phyloP scores from a whole-genome alignment of 2,888 invertebrate genomes.

The Parnassius glacialis region DNA sequence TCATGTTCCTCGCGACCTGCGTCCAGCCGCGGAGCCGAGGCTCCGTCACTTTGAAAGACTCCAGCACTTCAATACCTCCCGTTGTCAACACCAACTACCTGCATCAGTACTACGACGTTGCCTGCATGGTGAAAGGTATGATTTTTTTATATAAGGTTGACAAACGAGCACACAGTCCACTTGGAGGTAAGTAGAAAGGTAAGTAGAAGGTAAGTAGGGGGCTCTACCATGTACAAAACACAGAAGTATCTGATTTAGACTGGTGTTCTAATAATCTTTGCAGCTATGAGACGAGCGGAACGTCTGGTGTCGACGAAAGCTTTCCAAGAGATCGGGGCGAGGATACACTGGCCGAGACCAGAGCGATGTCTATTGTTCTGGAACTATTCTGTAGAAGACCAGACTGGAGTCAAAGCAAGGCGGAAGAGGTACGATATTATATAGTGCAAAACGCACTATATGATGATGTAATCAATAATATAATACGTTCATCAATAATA shows the following conservation, averaged over 20 bases:
- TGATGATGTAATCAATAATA: no score
- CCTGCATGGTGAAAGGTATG: slow-evolving; percentile 82
- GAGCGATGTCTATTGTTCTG: slow-evolving; percentile 81
- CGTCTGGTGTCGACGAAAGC: slow-evolving; percentile 73
- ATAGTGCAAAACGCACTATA: no score
- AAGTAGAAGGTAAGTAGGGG: no score
- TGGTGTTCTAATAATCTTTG: background rate
- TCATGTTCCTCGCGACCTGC: slow-evolving; percentile 84
- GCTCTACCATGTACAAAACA: no score
- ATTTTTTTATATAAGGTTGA: no score
- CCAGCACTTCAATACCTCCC: slow-evolving; percentile 82
- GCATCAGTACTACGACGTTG: slow-evolving; percentile 80
- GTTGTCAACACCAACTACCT: slow-evolving; percentile 89
- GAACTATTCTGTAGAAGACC: slow-evolving; percentile 58
- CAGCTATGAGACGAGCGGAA: slow-evolving; percentile 82
- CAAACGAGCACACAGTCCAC: no score
- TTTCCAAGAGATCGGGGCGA: slow-evolving; percentile 82
- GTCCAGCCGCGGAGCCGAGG: slow-evolving; percentile 88
- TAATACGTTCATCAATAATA: no score
- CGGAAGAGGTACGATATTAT: slow-evolving; percentile 38
- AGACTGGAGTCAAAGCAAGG: slow-evolving; percentile 43
- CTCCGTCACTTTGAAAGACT: slow-evolving; percentile 78
- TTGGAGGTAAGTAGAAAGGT: no score
- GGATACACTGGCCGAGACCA: slow-evolving; percentile 84
- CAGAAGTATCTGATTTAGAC: no score